Evolutionary conservation across 2,888 invertebrate genomes (phyloP), one percentile per base, ranked within the genome.

Genomic region (Allolobophora icterica): DNA sequence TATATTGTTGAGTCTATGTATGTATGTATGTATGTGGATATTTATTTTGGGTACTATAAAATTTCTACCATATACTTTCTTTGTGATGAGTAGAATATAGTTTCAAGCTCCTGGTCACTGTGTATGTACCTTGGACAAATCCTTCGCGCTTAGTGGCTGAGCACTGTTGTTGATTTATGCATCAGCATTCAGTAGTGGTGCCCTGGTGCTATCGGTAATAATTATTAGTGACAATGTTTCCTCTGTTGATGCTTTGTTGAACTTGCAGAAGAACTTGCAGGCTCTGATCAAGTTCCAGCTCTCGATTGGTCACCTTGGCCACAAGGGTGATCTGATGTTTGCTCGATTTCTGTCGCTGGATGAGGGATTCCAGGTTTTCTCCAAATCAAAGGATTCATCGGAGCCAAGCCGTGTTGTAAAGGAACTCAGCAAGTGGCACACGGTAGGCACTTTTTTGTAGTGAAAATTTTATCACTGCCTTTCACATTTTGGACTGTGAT

Each of bases 391-490:
- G 92, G 97, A 96, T 24, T 19, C 87, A 8, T 87, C 87, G 21
- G 87, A 87, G 87, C 35, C 87, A 19, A 87, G 87, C 35, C 34
- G 87, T 94, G 96, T 97, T 40, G 96, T 96, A 93, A 97, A 97
- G 93, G 97, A 98, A 95, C 96, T 98, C 91, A 97, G 97, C 92
- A 97, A 97, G 94, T 98, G 98, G 98, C 97, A 96, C 52, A 94
- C 94, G 94, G 95, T 95, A 52, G 71, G 71, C 2, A 21, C 24
- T 52, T 24, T 52, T 21, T 15, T 52, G 1, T 19, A 11, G 58
- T n/a, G n/a, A 71, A 30, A 71, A 71, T 71, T 30, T n/a, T n/a
- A n/a, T n/a, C 30, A n/a, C 71, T 71, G 71, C 71, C 71, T 71
- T 52, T 52, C 21, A 15, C 17, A 0, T 52, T 52, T 21, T 21